Evolutionary conservation across 2,888 invertebrate genomes (phyloP).

Genomic region (Drosophila greeni): DNA sequence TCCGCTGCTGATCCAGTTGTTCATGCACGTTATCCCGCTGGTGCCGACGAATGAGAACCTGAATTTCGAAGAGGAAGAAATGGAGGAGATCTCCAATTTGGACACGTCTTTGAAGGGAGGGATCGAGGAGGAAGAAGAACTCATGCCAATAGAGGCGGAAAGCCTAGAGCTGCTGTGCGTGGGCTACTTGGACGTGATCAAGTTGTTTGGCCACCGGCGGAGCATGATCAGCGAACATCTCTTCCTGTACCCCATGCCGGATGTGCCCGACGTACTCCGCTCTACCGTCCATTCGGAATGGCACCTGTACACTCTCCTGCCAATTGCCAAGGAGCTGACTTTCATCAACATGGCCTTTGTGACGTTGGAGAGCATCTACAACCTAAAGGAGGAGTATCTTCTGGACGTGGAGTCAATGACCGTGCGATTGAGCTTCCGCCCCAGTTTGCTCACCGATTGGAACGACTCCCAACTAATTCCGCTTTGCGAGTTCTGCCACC

Average conservation of each 20-base stretch:
- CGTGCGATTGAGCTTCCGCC: slow-evolving; percentile 52
- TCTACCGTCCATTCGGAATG: slow-evolving; percentile 55
- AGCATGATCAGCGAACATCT: slow-evolving; percentile 44
- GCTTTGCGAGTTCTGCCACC: slow-evolving; percentile 42
- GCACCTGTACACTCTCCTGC: slow-evolving; percentile 71
- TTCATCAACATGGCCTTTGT: slow-evolving; percentile 66
- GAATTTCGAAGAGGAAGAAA: neutral
- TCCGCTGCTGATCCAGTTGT: slow-evolving; percentile 65
- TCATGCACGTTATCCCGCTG: slow-evolving; percentile 33
- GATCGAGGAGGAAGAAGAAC: neutral
- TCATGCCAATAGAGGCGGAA: neutral
- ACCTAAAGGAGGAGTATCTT: slow-evolving; percentile 40
- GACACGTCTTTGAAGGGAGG: neutral
- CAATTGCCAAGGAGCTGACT: slow-evolving; percentile 55
- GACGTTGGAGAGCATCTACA: slow-evolving; percentile 68
- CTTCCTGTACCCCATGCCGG: slow-evolving; percentile 53
- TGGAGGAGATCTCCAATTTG: neutral
- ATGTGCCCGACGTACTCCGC: slow-evolving; percentile 43
- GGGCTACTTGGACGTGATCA: slow-evolving; percentile 59
- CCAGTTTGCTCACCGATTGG: slow-evolving; percentile 28
- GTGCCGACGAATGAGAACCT: slow-evolving; percentile 1
- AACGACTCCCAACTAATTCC: slow-evolving; percentile 49
- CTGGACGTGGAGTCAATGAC: slow-evolving; percentile 28
- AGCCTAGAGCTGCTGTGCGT: slow-evolving; percentile 38
- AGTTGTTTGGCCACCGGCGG: slow-evolving; percentile 54